Base-by-base conservation (phyloP, 2,113 vertebrate genomes). In the Microcebus jonahi region DNA sequence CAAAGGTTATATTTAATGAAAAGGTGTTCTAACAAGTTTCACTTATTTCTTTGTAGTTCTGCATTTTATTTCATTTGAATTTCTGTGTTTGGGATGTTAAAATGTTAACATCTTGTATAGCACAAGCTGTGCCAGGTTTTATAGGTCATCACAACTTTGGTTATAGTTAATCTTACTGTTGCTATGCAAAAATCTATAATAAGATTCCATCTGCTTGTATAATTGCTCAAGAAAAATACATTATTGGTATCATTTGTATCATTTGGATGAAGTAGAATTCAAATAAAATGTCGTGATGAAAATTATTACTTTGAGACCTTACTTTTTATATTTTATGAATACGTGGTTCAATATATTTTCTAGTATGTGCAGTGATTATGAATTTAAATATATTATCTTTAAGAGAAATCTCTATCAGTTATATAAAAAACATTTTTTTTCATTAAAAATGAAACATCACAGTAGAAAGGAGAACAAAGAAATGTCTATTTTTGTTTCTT, bases 141-240 rank as follows among this genome's bases (percentile, higher is more conserved):
- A 92, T 95, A 98, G 95, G 93, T 95, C 90, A 94, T 89, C 45
- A 93, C 91, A 97, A 70, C 82, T 94, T 96, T 86, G 55, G 57
- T 92, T 97, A 61, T 91, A 90, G 85, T 80, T 96, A 82, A 93
- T 97, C 13, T 57, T 39, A 65, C 59, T 97, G 94, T 88, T 95
- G 63, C n/a, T 94, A 57, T 92, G 63, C 45, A 21, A 70, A 96
- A 36, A n/a, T 93, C 80, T 73, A 91, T 97, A 97, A 90, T 45
- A 91, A 97, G 48, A 94, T 94, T 20, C 81, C 79, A 90, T 92
- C 90, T 97, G 83, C 48, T 97, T 96, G 90, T 88, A 65, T 92
- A 97, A 95, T 88, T 95, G 67, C 84, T 82, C 17, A 81, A 96
- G 93, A 96, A 94, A 97, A 36, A 84, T 77, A 85, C 36, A 89